phyloP scores from a whole-genome alignment of 2,888 invertebrate genomes.

The Graphium colonna region DNA sequence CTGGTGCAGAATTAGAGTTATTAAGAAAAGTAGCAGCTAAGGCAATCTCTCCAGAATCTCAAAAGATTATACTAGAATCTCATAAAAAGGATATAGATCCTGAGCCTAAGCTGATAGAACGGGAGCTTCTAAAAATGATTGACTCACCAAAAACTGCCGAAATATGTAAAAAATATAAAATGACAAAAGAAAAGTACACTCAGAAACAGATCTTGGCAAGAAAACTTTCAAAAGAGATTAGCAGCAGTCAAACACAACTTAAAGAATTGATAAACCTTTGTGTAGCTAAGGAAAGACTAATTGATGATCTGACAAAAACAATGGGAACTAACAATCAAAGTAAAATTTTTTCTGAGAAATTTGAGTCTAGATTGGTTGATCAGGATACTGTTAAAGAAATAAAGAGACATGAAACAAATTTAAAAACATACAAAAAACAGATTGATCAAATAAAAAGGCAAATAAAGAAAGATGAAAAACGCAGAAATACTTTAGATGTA shows the following conservation, averaged over 20 bases:
- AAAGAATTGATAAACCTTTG: slow-evolving; percentile 85
- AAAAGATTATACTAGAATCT: slow-evolving; percentile 78
- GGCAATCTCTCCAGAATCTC: slow-evolving; percentile 74
- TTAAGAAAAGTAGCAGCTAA: slow-evolving; percentile 81
- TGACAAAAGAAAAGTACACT: slow-evolving; percentile 72
- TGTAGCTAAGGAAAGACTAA: slow-evolving; percentile 84
- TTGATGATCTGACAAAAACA: slow-evolving; percentile 81
- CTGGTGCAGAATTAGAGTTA: slow-evolving; percentile 79
- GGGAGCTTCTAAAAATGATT: slow-evolving; percentile 75
- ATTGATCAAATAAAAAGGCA: slow-evolving; percentile 87
- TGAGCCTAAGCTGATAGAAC: slow-evolving; percentile 76
- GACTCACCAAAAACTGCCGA: slow-evolving; percentile 72
- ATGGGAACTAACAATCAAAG: slow-evolving; percentile 54
- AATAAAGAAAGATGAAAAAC: slow-evolving; percentile 86
- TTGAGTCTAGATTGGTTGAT: slow-evolving; percentile 76
- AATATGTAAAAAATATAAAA: slow-evolving; percentile 76
- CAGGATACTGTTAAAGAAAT: slow-evolving; percentile 82
- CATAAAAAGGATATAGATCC: slow-evolving; percentile 76
- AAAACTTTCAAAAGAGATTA: slow-evolving; percentile 80
- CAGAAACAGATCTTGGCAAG: slow-evolving; percentile 72
- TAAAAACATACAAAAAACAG: slow-evolving; percentile 87
- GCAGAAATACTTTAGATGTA: slow-evolving; percentile 83
- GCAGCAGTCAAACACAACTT: slow-evolving; percentile 83
- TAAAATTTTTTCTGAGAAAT: slow-evolving; percentile 79
- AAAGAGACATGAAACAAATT: slow-evolving; percentile 85